phyloP scores from a whole-genome alignment of 2,888 invertebrate species.

The Leptura quadrifasciata region DNA sequence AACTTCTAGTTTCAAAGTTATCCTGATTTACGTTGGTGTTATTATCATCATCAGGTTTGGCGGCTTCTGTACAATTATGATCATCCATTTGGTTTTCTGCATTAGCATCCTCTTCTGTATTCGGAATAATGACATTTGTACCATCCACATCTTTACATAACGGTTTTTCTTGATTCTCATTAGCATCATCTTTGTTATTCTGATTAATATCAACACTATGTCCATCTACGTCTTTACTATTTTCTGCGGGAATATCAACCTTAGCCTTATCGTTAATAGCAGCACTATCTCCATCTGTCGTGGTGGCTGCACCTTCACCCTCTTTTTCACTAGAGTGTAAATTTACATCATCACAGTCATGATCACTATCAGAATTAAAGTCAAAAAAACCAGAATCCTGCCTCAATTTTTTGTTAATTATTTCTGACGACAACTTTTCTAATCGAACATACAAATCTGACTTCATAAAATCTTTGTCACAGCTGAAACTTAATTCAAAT shows the following conservation, averaged over 20 bases:
- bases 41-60: neutral
- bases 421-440: conserved; percentile 46
- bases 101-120: neutral
- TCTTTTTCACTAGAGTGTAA: neutral
- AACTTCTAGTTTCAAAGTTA: conserved; percentile 47
- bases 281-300: conserved; percentile 22
- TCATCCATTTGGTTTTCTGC: neutral
- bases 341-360: conserved; percentile 40
- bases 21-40: conserved; percentile 32
- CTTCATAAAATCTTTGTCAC: conserved; percentile 38
- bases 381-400: conserved; percentile 61
- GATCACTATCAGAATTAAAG: conserved; percentile 51
- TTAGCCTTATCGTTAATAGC: too few relatives aligned
- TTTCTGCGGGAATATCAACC: too few relatives aligned
- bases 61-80: neutral
- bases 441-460: conserved; percentile 41
- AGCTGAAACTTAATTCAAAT: conserved; percentile 40
- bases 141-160: neutral
- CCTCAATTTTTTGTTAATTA: conserved; percentile 43
- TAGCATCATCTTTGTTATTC: neutral
- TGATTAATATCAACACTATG: neutral
- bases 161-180: neutral
- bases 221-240: neutral
- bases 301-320: conserved; percentile 38
- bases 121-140: neutral